These are phyloP conservation scores for Harpalus rufipes DNA, from an alignment of 2,888 invertebrate species.

Conservation along the genomic window DNA sequence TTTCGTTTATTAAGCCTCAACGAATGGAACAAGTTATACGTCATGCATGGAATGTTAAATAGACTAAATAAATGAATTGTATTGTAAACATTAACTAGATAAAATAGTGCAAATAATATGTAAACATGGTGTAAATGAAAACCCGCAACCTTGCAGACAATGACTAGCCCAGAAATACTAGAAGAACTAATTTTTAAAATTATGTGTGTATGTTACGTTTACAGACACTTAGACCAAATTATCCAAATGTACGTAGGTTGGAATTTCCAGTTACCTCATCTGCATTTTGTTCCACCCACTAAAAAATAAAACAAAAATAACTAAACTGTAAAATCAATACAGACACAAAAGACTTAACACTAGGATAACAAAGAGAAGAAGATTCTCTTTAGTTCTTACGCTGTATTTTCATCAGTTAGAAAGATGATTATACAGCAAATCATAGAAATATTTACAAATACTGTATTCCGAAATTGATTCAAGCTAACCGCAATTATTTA, in stretches of 20 bases:
- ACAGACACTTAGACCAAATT: constrained; percentile 60
- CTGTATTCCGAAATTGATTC: too few species aligned
- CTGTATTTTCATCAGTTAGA: too few species aligned
- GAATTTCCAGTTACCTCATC: constrained; percentile 80
- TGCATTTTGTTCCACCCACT: constrained; percentile 85
- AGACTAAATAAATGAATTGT: constrained; percentile 22
- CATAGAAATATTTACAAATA: too few species aligned
- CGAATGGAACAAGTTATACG: constrained; percentile 5
- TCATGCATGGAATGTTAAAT: constrained; percentile 17
- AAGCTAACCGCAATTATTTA: too few species aligned
- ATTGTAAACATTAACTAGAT: constrained; percentile 10
- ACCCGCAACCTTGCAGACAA: constrained; percentile 54
- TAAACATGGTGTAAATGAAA: constrained; percentile 59
- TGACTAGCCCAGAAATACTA: constrained; percentile 45
- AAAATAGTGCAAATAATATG: constrained; percentile 17
- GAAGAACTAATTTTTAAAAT: constrained; percentile 52
- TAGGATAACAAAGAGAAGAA: not conserved
- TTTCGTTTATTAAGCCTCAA: constrained; percentile 17
- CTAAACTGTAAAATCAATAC: constrained; percentile 35
- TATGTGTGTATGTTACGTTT: constrained; percentile 38
- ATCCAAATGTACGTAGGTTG: constrained; percentile 56
- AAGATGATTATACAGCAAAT: too few species aligned
- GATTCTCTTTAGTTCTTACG: not conserved
- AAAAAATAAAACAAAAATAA: constrained; percentile 71
- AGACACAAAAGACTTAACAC: constrained; percentile 11